These are phyloP conservation scores for Pardalotus punctatus DNA, from an alignment of 2,113 vertebrate species.

Conservation along the genomic window DNA sequence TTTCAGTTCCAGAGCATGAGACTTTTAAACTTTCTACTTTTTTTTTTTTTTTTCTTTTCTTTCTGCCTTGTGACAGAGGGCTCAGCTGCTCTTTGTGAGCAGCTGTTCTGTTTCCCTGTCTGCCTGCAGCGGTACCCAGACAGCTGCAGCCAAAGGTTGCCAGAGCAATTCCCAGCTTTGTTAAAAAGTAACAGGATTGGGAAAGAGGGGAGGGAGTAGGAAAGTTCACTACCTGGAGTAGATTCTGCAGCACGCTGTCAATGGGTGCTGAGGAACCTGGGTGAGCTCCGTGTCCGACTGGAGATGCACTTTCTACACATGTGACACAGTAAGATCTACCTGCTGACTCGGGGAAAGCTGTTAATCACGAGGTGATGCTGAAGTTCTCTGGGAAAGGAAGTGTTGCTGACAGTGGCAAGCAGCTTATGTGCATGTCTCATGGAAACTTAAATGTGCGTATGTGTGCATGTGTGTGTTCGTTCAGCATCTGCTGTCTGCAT, in stretches of 20 bases:
- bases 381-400: conserved; percentile 5
- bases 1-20: background rate
- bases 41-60: too few species aligned
- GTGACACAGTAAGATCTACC: background rate
- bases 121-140: background rate
- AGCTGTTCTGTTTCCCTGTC: conserved; percentile 44
- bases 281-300: accelerated
- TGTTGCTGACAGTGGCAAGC: background rate
- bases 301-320: accelerated
- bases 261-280: background rate
- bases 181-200: conserved; percentile 40
- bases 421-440: background rate
- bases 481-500: background rate
- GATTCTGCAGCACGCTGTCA: accelerated
- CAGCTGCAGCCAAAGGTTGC: background rate
- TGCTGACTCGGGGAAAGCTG: background rate
- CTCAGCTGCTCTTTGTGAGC: background rate
- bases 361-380: background rate
- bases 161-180: background rate
- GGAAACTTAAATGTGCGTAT: background rate
- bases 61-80: background rate
- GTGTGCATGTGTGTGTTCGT: background rate
- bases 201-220: background rate
- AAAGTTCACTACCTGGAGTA: background rate
- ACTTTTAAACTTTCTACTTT: background rate